Conservation (phyloP, 1,140 invertebrate species). For the Nymphalis io region DNA sequence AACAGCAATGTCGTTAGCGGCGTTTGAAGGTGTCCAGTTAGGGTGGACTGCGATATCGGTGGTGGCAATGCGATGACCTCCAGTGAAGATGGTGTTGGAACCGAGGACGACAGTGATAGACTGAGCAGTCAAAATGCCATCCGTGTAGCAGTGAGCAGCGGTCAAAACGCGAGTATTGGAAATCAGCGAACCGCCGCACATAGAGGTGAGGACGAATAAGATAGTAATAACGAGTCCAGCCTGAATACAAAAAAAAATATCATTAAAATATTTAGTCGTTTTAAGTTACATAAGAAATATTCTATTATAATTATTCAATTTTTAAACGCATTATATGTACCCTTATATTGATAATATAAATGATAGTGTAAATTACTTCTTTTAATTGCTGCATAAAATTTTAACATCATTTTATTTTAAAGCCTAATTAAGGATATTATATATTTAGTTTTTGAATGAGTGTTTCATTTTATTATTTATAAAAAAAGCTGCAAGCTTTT, state of each 20-base stretch:
- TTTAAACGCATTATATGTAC: no score
- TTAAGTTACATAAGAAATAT: no score
- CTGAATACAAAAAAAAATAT: constrained; percentile 38
- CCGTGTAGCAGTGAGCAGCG: constrained; percentile 55
- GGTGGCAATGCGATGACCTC: constrained; percentile 45
- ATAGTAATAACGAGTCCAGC: constrained; percentile 53
- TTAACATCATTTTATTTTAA: no score
- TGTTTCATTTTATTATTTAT: no score
- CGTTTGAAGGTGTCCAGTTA: constrained; percentile 41
- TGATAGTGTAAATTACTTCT: no score
- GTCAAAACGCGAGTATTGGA: constrained; percentile 47
- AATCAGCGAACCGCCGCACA: constrained; percentile 54
- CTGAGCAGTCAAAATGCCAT: constrained; percentile 41
- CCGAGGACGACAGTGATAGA: constrained; percentile 51
- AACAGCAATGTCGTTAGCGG: constrained; percentile 52
- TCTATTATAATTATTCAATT: no score
- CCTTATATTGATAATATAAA: no score
- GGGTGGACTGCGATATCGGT: constrained; percentile 47
- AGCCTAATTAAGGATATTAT: no score
- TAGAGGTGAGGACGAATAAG: constrained; percentile 43
- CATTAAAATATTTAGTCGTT: no score
- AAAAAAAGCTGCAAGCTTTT: no score
- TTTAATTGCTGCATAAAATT: no score
- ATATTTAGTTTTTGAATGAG: no score
- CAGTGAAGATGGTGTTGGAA: constrained; percentile 50